Evolutionary conservation across 2,797 vertebrate genomes (phyloP), one percentile per base, ranked within the genome.

Genomic region (Alcedo atthis): DNA sequence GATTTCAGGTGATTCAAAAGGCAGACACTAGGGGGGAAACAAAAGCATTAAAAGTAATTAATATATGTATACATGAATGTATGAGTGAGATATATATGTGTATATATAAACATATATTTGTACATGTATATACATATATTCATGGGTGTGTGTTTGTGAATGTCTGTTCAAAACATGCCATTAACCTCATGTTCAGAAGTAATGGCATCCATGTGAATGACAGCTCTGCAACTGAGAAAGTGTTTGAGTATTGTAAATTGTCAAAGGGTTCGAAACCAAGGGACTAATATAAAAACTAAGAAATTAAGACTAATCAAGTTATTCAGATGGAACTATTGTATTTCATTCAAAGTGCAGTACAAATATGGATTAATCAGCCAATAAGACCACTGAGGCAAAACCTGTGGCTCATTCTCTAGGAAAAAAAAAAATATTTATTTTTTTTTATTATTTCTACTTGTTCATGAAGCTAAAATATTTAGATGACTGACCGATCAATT

Each of bases 241-340:
- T 81, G 91, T 87, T 89, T 91, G 73, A 93, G 76, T 73, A 49
- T 28, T 89, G 63, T 74, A 89, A 95, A 94, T 91, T 95, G 92
- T 81, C 85, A 92, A 96, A 95, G 71, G 68, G 89, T 95, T 94
- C 35, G 81, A 96, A 96, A 94, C 45, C 81, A 90, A 20, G 62
- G 78, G 78, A 86, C 88, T 90, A 83, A 81, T 94, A 92, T 55
- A 93, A 95, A 94, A 97, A 95, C 90, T 83, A 93, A 61, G 75
- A 89, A 95, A 93, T 92, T 96, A 81, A 92, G 94, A 88, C 46
- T 64, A 93, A 93, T 87, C 70, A 75, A 67, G 15, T 85, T 92
- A 85, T 77, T 77, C 40, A 40, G 81, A 73, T 3, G 57, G 81
- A 88, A 91, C 37, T 62, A 83, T 88, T 89, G 77, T 76, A 91